Percentiles rank a stretch among this genome's conserved stretches.
These are phyloP conservation scores for Rhopalosiphum maidis DNA, from an alignment of 1,140 invertebrate genomes.

Conservation along the genomic window DNA sequence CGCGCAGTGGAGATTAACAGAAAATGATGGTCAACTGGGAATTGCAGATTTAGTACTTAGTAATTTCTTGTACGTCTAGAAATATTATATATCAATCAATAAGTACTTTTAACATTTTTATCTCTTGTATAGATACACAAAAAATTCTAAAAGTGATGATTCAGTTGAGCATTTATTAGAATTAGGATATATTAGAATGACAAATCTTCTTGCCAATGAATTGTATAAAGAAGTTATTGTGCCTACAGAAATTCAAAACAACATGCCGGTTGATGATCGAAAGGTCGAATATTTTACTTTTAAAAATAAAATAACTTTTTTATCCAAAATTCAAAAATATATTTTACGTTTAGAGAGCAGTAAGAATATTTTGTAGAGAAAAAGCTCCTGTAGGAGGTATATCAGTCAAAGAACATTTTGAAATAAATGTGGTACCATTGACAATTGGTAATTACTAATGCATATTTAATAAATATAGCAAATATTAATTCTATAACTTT, in stretches of 20 bases:
- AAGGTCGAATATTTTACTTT: conserved; percentile 64
- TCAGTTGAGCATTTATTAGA: conserved; percentile 96
- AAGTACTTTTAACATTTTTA: background rate
- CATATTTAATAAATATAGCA: background rate
- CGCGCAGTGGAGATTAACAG: conserved; percentile 97
- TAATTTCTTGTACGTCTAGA: conserved; percentile 83
- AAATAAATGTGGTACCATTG: conserved; percentile 93
- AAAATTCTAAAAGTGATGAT: conserved; percentile 95
- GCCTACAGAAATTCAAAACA: conserved; percentile 85
- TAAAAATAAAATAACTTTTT: conserved; percentile 53
- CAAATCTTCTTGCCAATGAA: conserved; percentile 92
- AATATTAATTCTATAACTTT: background rate
- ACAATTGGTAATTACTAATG: conserved; percentile 74
- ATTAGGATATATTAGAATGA: conserved; percentile 95
- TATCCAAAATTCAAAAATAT: background rate
- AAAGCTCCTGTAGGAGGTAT: conserved; percentile 95
- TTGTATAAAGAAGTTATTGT: conserved; percentile 91
- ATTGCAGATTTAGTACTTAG: conserved; percentile 94
- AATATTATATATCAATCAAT: background rate
- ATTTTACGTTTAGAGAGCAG: conserved; percentile 69
- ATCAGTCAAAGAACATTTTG: conserved; percentile 97
- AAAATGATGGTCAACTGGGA: conserved; percentile 95
- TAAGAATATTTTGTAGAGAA: conserved; percentile 88
- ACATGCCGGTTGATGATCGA: conserved; percentile 83
- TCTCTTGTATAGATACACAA: conserved; percentile 77